Evolutionary conservation across 2,113 vertebrate species (phyloP).

Genomic region (Trematocara nigrifrons): DNA sequence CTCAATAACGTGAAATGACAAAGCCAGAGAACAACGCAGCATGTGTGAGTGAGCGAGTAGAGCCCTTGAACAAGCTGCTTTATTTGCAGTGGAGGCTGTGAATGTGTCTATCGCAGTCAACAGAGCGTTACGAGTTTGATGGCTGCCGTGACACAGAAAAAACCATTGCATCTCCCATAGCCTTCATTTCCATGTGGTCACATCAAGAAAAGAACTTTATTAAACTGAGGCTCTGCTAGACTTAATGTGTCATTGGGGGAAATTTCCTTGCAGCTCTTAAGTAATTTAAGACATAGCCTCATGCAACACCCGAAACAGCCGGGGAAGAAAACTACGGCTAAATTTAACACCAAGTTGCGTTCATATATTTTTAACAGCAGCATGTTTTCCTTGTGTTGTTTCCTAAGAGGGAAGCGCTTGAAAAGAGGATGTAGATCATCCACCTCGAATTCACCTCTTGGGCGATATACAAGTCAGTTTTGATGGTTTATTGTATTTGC

Average conservation of each 20-base stretch:
- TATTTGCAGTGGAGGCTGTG: not conserved
- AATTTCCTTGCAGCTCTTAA: not conserved
- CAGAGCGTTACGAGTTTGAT: not conserved
- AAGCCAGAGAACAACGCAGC: slow-evolving; percentile 12
- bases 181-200: not conserved
- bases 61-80: not conserved
- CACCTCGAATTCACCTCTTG: not conserved
- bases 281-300: not conserved
- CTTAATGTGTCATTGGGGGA: not conserved
- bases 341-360: not conserved
- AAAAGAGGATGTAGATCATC: not conserved
- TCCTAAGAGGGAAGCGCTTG: not conserved
- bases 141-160: not conserved
- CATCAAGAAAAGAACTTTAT: not conserved
- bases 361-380: not conserved
- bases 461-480: not conserved
- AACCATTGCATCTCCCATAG: not conserved
- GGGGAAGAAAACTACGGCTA: not conserved
- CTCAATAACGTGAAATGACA: not conserved
- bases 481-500: not conserved
- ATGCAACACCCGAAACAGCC: not conserved
- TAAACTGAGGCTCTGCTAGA: not conserved
- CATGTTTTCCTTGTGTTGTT: not conserved
- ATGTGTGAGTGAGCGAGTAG: not conserved
- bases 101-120: not conserved